A percentile compares a stretch with the other conserved stretches of the same genome.
Conservation (phyloP, 2,888 invertebrate species). For the Drosophila multiciliata region DNA sequence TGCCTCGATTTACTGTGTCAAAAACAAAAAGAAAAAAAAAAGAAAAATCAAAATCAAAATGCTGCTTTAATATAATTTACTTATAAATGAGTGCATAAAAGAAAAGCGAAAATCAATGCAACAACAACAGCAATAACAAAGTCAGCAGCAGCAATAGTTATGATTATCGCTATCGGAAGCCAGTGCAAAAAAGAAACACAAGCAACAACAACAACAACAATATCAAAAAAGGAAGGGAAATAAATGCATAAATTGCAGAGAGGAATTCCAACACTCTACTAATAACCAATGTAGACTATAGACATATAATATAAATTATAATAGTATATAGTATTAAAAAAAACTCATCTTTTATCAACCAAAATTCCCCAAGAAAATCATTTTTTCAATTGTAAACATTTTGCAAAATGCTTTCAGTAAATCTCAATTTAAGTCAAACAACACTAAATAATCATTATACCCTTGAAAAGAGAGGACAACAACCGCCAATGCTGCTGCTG, state of each 20-base stretch:
- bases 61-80: constrained; percentile 50
- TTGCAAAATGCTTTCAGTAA: background rate
- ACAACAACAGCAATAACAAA: constrained; percentile 11
- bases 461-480: constrained; percentile 5
- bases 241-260: background rate
- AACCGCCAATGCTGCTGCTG: constrained; percentile 12
- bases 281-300: background rate
- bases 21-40: constrained; percentile 3
- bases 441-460: constrained; percentile 27
- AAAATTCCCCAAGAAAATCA: background rate
- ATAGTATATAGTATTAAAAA: background rate
- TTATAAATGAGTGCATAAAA: constrained; percentile 52
- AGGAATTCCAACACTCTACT: background rate
- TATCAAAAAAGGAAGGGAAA: constrained; percentile 6
- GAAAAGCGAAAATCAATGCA: constrained; percentile 68
- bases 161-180: constrained; percentile 63
- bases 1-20: constrained; percentile 1
- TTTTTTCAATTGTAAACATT: background rate
- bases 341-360: background rate
- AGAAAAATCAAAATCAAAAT: constrained; percentile 11
- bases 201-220: constrained; percentile 19
- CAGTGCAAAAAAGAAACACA: constrained; percentile 15
- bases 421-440: constrained; percentile 13
- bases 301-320: background rate
- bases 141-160: constrained; percentile 33